Evolutionary conservation across 2,888 invertebrate genomes (phyloP).

Genomic region (Eretmocerus hayati): DNA sequence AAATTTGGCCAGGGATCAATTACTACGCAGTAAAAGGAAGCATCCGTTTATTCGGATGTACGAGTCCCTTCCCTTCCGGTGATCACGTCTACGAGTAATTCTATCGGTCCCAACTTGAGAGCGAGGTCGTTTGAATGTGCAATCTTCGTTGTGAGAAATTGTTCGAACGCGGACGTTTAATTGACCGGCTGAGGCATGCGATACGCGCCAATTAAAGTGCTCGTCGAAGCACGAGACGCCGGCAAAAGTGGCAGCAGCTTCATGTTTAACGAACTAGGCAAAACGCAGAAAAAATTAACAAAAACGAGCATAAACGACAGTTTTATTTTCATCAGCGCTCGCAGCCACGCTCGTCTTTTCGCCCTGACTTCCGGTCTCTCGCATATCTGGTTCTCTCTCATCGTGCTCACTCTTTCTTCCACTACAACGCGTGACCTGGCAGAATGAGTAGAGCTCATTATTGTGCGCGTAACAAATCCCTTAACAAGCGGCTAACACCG

Average conservation of each 20-base stretch:
- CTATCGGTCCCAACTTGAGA: too few relatives aligned
- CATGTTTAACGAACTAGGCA: constrained; percentile 15
- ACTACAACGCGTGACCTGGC: neutral
- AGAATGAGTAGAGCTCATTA: constrained; percentile 15
- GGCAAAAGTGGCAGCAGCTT: too few relatives aligned
- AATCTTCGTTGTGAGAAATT: constrained; percentile 11
- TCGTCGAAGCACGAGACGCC: constrained; percentile 6
- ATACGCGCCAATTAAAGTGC: constrained; percentile 29
- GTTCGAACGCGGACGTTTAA: constrained; percentile 20
- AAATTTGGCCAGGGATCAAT: too few relatives aligned
- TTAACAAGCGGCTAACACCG: constrained; percentile 16
- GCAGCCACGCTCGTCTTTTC: neutral
- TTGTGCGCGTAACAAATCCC: constrained; percentile 20
- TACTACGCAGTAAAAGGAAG: too few relatives aligned
- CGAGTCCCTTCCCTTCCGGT: too few relatives aligned
- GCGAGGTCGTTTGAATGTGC: too few relatives aligned
- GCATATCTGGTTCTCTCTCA: neutral
- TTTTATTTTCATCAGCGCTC: constrained; percentile 20
- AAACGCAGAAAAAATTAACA: constrained; percentile 1
- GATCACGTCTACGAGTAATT: neutral
- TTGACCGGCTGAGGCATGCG: constrained; percentile 28
- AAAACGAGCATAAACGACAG: constrained; percentile 10
- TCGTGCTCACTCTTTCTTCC: neutral
- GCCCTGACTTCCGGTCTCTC: neutral
- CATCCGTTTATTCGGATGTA: too few relatives aligned